Evolutionary conservation across 2,797 vertebrate species (phyloP), one percentile per base, ranked within the genome.

Genomic region (Hoplostethus atlanticus): DNA sequence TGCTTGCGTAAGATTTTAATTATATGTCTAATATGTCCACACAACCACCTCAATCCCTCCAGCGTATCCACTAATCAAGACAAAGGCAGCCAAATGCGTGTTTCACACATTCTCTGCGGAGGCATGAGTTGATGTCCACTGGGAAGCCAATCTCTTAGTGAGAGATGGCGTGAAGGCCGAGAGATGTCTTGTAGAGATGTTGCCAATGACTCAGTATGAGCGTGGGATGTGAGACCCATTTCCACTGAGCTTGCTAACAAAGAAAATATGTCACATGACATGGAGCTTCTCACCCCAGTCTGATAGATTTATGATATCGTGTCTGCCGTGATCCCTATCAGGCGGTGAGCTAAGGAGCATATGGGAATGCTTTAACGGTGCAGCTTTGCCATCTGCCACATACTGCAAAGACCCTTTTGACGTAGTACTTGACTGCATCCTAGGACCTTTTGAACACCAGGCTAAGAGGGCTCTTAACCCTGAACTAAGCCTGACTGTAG

Each of bases 161-260:
- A 60, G 63, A 50, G 30, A 63, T 12, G 56, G 61, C 65, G 73
- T 54, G 77, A 82, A 71, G 64, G 46, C 60, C 38, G 66, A 71
- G 66, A 71, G 77, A 63, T 54, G 1, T 34, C 48, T 13, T 2
- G 50, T 46, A 55, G 64, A 30, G 42, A 52, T 2, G 54, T 38
- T 73, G 63, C 50, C 76, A 72, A 72, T 79, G 56, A 63, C 42
- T 74, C 68, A 54, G 61, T 16, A 36, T 28, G 48, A 85, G 75
- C 16, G 86, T 87, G 64, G 88, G 84, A 86, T 46, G 84, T 71
- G 76, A 77, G 64, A 86, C 67, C 25, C 51, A 30, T 61, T 81
- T 79, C 67, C 54, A 73, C 72, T 56, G 61, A 76, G 82, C 42
- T 64, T 73, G 88, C 50, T 87, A 68, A 81, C 72, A 81, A 79